phyloP scores from a whole-genome alignment of 2,113 vertebrate genomes.

The Gulo gulo region DNA sequence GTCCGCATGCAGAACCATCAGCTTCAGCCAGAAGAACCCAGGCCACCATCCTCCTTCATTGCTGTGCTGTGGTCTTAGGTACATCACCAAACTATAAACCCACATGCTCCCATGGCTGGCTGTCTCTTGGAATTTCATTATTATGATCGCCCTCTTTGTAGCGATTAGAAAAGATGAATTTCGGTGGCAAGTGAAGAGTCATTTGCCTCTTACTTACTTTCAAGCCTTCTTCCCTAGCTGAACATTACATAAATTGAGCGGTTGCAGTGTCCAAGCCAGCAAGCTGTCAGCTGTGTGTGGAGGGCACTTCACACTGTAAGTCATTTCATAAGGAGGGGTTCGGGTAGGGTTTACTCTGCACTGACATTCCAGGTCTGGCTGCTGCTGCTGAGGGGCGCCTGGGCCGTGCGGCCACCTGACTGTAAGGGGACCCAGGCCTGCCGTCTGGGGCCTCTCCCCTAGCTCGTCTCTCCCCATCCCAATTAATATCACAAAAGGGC shows the following conservation, averaged over 20 bases:
- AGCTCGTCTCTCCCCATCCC: background rate
- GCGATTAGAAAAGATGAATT: slow-evolving; percentile 6
- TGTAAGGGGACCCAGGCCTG: background rate
- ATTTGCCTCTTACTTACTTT: background rate
- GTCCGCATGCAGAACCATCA: background rate
- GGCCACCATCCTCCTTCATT: background rate
- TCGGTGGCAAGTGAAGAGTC: background rate
- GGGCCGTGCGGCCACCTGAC: background rate
- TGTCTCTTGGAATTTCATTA: background rate
- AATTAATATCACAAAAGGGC: slow-evolving; percentile 65
- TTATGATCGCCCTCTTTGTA: background rate
- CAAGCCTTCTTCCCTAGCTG: background rate
- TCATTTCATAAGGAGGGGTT: background rate
- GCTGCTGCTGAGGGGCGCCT: background rate
- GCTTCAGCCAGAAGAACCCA: background rate
- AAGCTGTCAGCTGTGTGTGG: background rate
- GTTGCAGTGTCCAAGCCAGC: background rate
- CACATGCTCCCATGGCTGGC: background rate
- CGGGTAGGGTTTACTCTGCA: background rate
- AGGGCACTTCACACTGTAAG: background rate
- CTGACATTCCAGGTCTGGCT: background rate
- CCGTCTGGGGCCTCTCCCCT: background rate
- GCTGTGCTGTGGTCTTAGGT: background rate
- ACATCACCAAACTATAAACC: background rate
- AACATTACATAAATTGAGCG: background rate